A percentile compares a stretch with the other conserved stretches of the same genome.
phyloP scores from a whole-genome alignment of 2,113 vertebrate genomes.

The Alouatta palliata region DNA sequence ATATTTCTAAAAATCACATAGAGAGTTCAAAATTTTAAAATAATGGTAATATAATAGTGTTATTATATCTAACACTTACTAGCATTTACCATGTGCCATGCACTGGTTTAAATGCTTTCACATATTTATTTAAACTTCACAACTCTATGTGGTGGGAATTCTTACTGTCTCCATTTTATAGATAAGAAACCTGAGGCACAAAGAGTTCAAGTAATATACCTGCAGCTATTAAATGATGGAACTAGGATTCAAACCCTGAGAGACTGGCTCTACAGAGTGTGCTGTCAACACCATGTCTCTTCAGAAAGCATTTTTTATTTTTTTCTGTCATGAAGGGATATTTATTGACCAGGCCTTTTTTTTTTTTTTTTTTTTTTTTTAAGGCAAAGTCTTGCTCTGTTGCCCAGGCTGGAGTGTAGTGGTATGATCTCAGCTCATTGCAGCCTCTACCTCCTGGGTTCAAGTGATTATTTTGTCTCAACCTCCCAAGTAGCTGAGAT shows the following conservation, averaged over 20 bases:
- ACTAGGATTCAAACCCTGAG: neutral
- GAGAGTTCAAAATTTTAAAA: neutral
- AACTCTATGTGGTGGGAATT: neutral
- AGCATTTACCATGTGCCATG: neutral
- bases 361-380: too few relatives aligned
- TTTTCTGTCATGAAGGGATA: neutral
- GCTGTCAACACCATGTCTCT: neutral
- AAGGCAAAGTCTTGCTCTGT: too few relatives aligned
- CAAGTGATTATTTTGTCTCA: too few relatives aligned
- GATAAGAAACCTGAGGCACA: neutral
- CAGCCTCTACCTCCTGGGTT: too few relatives aligned
- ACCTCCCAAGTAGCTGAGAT: too few relatives aligned
- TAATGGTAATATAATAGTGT: neutral
- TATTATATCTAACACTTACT: neutral
- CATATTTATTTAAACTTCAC: neutral
- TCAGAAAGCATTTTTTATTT: neutral
- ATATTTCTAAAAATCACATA: constrained; percentile 15
- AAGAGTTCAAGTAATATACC: neutral
- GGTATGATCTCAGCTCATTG: too few relatives aligned
- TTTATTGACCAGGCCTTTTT: neutral
- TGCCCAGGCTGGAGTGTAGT: too few relatives aligned
- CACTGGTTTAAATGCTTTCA: neutral
- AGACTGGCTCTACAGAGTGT: neutral
- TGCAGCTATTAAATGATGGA: neutral
- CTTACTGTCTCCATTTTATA: neutral